Conservation (phyloP, 2,888 invertebrate genomes). For the Deilephila elpenor region DNA sequence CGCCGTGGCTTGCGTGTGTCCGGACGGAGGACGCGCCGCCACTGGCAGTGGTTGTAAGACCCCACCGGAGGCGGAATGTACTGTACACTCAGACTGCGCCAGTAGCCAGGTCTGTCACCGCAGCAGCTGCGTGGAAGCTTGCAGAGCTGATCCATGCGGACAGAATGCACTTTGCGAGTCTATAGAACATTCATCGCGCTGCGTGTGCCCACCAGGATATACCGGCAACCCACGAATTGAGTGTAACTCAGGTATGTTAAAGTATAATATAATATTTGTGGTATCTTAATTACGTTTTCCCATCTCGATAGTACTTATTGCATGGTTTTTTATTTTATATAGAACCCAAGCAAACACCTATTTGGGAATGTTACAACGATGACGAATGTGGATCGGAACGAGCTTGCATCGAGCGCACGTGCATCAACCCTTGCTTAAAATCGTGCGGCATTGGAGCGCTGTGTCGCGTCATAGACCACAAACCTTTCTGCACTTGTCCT, state of each 20-base stretch:
- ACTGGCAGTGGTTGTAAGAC: conserved; percentile 89
- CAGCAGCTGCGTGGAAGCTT: conserved; percentile 91
- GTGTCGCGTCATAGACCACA: conserved; percentile 91
- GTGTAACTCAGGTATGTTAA: conserved; percentile 85
- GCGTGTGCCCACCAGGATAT: conserved; percentile 91
- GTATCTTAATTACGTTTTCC: conserved; percentile 32
- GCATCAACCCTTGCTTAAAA: conserved; percentile 91
- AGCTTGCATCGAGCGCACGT: conserved; percentile 90
- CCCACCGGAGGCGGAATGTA: conserved; percentile 87
- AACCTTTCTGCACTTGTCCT: conserved; percentile 92
- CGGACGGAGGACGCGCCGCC: conserved; percentile 91
- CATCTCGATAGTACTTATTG: not conserved
- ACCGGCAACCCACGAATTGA: conserved; percentile 91
- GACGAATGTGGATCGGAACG: conserved; percentile 91
- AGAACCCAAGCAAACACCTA: conserved; percentile 72
- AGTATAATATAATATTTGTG: not conserved
- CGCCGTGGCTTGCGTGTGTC: conserved; percentile 94
- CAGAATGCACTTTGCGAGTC: conserved; percentile 93
- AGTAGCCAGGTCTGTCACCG: conserved; percentile 90
- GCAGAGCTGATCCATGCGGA: conserved; percentile 91
- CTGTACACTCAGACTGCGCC: conserved; percentile 89
- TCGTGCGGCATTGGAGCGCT: conserved; percentile 92
- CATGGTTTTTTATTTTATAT: conserved; percentile 39
- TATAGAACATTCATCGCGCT: conserved; percentile 89
- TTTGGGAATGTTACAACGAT: conserved; percentile 90